Percentiles rank a stretch among this genome's conserved stretches.
phyloP scores from a whole-genome alignment of 2,797 vertebrate species.

The Hippocampus kuda region DNA sequence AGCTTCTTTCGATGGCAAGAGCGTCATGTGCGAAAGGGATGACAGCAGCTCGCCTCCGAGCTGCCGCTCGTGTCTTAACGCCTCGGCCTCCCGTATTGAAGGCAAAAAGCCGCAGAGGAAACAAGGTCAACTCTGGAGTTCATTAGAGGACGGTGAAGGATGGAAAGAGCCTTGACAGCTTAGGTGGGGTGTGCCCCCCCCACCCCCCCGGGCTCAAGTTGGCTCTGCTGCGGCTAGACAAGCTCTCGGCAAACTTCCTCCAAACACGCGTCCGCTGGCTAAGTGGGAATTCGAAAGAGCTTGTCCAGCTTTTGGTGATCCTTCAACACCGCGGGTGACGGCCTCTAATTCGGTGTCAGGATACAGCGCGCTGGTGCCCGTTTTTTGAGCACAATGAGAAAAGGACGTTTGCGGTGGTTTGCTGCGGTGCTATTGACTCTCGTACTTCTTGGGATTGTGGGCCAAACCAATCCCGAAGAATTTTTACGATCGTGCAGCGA shows the following conservation, averaged over 20 bases:
- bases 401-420: background rate
- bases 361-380: background rate
- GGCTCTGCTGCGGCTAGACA: background rate
- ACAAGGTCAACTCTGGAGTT: background rate
- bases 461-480: background rate
- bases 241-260: background rate
- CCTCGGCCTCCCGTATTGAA: background rate
- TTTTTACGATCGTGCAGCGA: background rate
- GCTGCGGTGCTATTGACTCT: background rate
- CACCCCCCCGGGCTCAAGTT: too few species aligned
- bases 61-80: background rate
- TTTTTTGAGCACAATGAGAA: background rate
- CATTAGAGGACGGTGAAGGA: background rate
- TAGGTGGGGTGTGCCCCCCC: background rate
- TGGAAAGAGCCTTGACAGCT: slow-evolving; percentile 1
- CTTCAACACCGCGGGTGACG: background rate
- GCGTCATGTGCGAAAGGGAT: background rate
- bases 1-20: background rate
- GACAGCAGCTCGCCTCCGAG: background rate
- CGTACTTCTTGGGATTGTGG: background rate
- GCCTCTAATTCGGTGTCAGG: background rate
- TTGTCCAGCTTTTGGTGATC: background rate
- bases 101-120: background rate
- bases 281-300: background rate
- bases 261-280: background rate